A percentile compares a stretch with the other conserved stretches of the same genome.
phyloP scores from a whole-genome alignment of 2,797 vertebrate species.

The Chelonia mydas region DNA sequence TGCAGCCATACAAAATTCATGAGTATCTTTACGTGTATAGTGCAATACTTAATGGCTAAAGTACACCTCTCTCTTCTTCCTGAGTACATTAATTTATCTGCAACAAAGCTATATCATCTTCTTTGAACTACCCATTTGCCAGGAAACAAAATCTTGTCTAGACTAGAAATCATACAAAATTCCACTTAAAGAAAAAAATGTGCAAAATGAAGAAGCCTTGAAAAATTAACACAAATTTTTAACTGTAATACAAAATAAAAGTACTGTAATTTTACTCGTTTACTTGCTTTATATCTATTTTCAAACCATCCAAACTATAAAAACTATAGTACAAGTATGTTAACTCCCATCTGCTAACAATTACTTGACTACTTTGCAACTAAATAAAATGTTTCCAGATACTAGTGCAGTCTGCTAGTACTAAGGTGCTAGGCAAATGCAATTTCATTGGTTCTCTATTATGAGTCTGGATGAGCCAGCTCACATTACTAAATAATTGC shows the following conservation, averaged over 20 bases:
- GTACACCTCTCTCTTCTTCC: not conserved
- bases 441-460: slow-evolving; percentile 31
- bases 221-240: not conserved
- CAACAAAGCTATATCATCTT: not conserved
- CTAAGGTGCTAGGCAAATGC: slow-evolving; percentile 38
- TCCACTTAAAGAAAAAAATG: not conserved
- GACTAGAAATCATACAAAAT: not conserved
- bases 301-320: not conserved
- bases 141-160: not conserved
- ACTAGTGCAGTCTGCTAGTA: not conserved
- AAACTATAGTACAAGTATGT: not conserved
- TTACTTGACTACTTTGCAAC: slow-evolving; percentile 26
- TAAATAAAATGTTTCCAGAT: not conserved
- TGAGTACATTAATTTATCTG: slow-evolving; percentile 5
- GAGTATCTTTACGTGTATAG: slow-evolving; percentile 1
- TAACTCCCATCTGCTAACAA: slow-evolving; percentile 36
- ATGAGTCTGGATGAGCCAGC: slow-evolving; percentile 18
- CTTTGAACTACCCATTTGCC: not conserved
- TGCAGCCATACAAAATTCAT: slow-evolving; percentile 63
- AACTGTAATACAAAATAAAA: not conserved
- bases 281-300: slow-evolving; percentile 5
- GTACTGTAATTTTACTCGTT: not conserved
- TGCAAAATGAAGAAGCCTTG: not conserved
- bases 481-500: slow-evolving; percentile 1
- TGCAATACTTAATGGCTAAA: slow-evolving; percentile 17